Evolutionary conservation across 2,113 vertebrate genomes (phyloP).

Genomic region (Centropristis striata): DNA sequence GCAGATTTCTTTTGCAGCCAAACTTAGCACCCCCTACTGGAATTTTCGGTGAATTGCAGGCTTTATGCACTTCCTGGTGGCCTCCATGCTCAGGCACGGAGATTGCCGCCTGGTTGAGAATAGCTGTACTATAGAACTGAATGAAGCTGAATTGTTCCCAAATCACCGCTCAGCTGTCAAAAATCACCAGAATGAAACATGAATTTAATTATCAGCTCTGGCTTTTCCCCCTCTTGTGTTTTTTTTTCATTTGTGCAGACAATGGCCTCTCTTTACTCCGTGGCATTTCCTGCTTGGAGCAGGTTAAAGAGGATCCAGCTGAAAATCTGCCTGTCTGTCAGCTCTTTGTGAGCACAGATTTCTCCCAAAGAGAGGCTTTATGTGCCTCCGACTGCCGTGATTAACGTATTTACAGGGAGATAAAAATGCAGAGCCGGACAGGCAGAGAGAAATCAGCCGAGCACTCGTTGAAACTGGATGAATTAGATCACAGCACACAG

Average conservation of each 20-base stretch:
- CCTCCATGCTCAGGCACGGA: too few species aligned
- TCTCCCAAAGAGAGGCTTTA: slow-evolving; percentile 40
- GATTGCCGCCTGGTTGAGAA: too few species aligned
- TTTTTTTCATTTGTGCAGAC: slow-evolving; percentile 11
- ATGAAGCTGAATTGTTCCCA: background rate
- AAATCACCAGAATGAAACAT: slow-evolving; percentile 27
- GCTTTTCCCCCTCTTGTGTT: background rate
- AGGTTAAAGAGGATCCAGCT: slow-evolving; percentile 36
- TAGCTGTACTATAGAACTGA: background rate
- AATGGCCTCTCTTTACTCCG: background rate
- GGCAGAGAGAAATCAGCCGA: slow-evolving; percentile 17
- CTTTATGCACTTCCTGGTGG: too few species aligned
- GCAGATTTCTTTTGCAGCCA: too few species aligned
- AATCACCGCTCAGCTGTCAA: slow-evolving; percentile 20
- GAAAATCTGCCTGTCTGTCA: slow-evolving; percentile 18
- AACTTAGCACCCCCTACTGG: too few species aligned
- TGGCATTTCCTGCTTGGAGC: slow-evolving; percentile 11
- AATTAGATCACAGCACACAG: slow-evolving; percentile 59
- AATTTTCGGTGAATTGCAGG: too few species aligned
- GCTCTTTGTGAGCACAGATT: slow-evolving; percentile 41
- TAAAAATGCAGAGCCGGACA: slow-evolving; percentile 36
- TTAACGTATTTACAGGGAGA: slow-evolving; percentile 55
- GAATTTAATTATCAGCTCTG: slow-evolving; percentile 3
- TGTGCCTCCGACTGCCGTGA: slow-evolving; percentile 6
- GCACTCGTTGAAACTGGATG: slow-evolving; percentile 49